Base-by-base conservation (phyloP, 1,140 invertebrate species). In the Calliphora vicina region DNA sequence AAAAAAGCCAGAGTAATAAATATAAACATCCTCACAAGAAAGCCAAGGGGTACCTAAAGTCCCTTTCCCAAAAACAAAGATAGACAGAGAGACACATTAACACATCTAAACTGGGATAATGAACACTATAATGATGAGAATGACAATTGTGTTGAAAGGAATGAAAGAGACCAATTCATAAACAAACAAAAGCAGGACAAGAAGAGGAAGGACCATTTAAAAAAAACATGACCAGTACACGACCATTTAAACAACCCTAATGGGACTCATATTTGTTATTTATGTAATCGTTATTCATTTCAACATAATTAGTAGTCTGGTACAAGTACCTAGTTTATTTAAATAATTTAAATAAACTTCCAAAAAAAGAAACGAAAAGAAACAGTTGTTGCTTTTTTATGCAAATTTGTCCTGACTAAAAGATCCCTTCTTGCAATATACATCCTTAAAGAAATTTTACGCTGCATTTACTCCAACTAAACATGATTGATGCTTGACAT, bases 181-280 rank as follows among this genome's bases (percentile, higher is more conserved):
- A 35, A 42, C 72, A 15, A n/a, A 26, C 35, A 23, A 29, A 15
- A 43, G 27, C 20, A 35, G 74, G 23, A 43, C 35, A 43, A 43
- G 29, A 76, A n/a, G 13, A 20, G 61, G 61, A 25, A 23, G 61
- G 6, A n/a, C 61, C 61, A 67, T 67, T 67, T 57, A 57, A n/a
- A 57, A n/a, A 50, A 23, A 23, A 67, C 61, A 67, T 67, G 61
- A 67, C 61, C 61, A 78, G 27, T 76, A 76, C 29, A 76, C 8
- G 73, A 25, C 35, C 35, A 78, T 43, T 45, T 78, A 43, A 78
- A 78, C 74, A 42, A 74, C 74, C 74, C 74, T 45, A 78, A 45
- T 45, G 74, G 74, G 74, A 78, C 35, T 78, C 74, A 78, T 78
- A 78, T 43, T 78, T 78, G n/a, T 45, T 13, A 78, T 78, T 78